Percentiles rank a stretch among this genome's conserved stretches.
Evolutionary conservation across 2,113 vertebrate genomes (phyloP).

Genomic region (Formicarius rufipectus): DNA sequence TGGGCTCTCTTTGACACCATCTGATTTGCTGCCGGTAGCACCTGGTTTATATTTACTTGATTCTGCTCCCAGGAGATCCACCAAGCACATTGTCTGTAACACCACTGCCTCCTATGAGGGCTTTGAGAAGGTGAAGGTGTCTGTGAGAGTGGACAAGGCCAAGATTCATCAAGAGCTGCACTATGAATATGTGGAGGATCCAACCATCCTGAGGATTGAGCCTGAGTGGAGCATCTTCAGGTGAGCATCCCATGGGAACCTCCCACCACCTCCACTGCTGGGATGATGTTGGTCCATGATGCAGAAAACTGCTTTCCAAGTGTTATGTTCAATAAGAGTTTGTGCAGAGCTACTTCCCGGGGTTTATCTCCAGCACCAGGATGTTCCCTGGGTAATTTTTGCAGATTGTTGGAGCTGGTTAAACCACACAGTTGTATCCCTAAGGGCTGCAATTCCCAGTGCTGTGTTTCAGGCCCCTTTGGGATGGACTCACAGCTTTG

Average conservation of each 20-base stretch:
- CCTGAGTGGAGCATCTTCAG: constrained; percentile 98
- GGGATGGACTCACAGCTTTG: neutral
- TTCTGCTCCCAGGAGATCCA: constrained; percentile 80
- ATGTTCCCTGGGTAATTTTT: neutral
- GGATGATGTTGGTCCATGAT: neutral
- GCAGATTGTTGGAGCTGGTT: neutral
- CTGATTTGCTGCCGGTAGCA: neutral
- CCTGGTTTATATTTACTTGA: neutral
- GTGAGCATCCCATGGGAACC: constrained; percentile 48
- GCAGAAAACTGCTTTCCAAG: neutral
- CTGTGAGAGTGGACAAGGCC: constrained; percentile 90
- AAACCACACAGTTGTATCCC: neutral
- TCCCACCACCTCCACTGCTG: neutral
- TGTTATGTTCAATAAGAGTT: neutral
- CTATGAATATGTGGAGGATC: constrained; percentile 95
- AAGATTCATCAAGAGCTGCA: constrained; percentile 88
- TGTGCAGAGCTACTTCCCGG: neutral
- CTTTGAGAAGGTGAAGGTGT: constrained; percentile 87
- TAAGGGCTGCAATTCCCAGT: neutral
- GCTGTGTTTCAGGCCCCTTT: neutral
- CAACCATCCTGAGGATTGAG: constrained; percentile 90
- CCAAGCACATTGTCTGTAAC: constrained; percentile 88
- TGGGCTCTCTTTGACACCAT: neutral
- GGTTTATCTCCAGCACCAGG: neutral
- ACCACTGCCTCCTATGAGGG: constrained; percentile 86